These are phyloP conservation scores for Dolichomitus sp. DNA, from an alignment of 2,888 invertebrate genomes.

Conservation along the genomic window DNA sequence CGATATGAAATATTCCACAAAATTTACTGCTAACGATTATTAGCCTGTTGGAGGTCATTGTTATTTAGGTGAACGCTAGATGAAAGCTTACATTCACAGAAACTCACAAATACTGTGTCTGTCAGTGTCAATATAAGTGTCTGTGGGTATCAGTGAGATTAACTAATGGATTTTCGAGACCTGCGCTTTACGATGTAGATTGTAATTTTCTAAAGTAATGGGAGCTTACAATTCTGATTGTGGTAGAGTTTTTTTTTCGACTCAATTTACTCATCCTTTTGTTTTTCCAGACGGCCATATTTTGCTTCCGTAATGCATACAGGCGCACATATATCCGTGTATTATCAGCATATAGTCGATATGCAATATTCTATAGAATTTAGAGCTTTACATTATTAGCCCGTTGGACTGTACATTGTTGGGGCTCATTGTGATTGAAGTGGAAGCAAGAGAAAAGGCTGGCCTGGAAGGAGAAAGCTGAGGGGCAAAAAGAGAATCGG, in stretches of 20 bases:
- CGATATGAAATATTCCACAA: background rate
- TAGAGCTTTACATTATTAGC: background rate
- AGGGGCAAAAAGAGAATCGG: conserved; percentile 3
- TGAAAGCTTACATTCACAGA: background rate
- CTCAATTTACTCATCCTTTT: conserved; percentile 61
- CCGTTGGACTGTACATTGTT: background rate
- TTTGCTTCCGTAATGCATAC: conserved; percentile 22
- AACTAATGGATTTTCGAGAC: no score
- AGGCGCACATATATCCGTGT: background rate
- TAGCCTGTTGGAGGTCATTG: conserved; percentile 1
- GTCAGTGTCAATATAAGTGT: no score
- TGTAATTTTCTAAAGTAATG: no score
- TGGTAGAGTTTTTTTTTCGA: no score
- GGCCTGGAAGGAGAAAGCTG: background rate
- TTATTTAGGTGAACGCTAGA: background rate
- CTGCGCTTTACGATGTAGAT: no score
- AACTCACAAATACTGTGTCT: no score
- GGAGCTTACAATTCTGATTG: no score
- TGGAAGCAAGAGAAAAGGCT: background rate
- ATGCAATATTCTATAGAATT: background rate
- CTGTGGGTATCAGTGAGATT: no score
- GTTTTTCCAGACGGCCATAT: conserved; percentile 19
- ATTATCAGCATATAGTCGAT: background rate
- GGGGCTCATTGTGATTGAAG: background rate
- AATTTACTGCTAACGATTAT: background rate